Conservation (phyloP, 30 jellyfish, hydroid and myxozoan species). For the Turritopsis dohrnii region DNA sequence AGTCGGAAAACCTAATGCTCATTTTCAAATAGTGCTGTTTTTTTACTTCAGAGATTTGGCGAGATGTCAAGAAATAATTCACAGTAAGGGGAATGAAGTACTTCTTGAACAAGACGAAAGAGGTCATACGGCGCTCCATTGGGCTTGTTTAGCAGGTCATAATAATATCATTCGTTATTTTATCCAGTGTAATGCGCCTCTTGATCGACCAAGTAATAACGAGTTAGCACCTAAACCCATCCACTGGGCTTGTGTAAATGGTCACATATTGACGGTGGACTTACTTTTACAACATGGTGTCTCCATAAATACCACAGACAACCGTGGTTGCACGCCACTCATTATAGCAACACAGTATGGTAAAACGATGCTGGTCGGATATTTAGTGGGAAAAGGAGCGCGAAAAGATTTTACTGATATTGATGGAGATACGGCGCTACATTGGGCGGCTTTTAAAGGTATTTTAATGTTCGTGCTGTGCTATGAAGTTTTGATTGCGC, state of each 20-base stretch:
- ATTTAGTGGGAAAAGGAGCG: constrained; percentile 92
- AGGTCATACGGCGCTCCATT: constrained; percentile 95
- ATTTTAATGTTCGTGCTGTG: neutral
- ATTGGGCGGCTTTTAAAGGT: constrained; percentile 99
- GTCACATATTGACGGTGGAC: constrained; percentile 91
- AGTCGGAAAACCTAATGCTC: neutral
- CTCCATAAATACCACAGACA: constrained; percentile 76
- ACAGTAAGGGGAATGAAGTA: constrained; percentile 55
- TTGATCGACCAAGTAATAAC: constrained; percentile 70
- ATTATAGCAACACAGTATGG: constrained; percentile 94
- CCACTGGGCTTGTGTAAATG: constrained; percentile 98
- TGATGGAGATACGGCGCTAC: constrained; percentile 92
- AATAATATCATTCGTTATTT: constrained; percentile 67
- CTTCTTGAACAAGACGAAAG: constrained; percentile 67
- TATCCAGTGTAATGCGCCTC: constrained; percentile 79
- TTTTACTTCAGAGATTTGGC: constrained; percentile 58
- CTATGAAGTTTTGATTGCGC: neutral
- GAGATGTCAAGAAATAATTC: constrained; percentile 51
- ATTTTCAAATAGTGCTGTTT: neutral
- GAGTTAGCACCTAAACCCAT: constrained; percentile 92
- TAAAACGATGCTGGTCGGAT: constrained; percentile 76
- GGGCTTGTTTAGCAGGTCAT: constrained; percentile 98
- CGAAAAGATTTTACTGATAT: constrained; percentile 77
- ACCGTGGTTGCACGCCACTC: constrained; percentile 78
- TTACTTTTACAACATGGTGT: constrained; percentile 81